These are phyloP conservation scores for Cygnus buccinator DNA, from an alignment of 2,113 vertebrate genomes.

Conservation along the genomic window DNA sequence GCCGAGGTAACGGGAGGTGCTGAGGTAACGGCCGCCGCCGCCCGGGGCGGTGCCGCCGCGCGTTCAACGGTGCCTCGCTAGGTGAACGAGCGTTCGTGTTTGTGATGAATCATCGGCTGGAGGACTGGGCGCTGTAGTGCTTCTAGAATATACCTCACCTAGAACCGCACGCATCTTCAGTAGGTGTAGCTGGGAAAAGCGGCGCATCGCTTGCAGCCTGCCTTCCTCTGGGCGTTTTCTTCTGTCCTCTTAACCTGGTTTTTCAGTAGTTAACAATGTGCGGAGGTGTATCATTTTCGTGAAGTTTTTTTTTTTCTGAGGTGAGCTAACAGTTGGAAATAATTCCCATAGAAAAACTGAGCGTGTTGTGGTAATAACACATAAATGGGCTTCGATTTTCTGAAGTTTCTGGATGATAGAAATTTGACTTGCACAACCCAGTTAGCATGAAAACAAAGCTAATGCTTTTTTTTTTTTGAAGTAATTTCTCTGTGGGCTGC, in stretches of 20 bases:
- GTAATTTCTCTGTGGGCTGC: not conserved
- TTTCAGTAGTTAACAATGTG: not conserved
- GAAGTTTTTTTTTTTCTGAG: not conserved
- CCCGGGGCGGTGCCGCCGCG: not conserved
- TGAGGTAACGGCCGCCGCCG: not conserved
- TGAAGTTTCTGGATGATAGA: not conserved
- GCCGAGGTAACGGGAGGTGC: not conserved
- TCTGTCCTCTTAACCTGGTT: fast-evolving
- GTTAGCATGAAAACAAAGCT: not conserved
- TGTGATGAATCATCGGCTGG: not conserved
- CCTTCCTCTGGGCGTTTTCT: not conserved
- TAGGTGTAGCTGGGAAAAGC: not conserved
- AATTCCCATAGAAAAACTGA: not conserved
- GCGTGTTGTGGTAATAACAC: fast-evolving
- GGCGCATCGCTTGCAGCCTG: not conserved
- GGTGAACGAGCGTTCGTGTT: not conserved
- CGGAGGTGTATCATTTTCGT: not conserved
- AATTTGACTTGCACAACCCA: not conserved
- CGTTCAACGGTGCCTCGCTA: not conserved
- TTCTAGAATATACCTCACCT: constrained; percentile 34
- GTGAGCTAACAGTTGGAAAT: not conserved
- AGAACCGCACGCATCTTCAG: not conserved
- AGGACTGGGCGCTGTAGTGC: not conserved
- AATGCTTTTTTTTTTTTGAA: not conserved
- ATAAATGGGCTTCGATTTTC: not conserved